Evolutionary conservation across 2,888 invertebrate genomes (phyloP).

Genomic region (Neelides folsomi): DNA sequence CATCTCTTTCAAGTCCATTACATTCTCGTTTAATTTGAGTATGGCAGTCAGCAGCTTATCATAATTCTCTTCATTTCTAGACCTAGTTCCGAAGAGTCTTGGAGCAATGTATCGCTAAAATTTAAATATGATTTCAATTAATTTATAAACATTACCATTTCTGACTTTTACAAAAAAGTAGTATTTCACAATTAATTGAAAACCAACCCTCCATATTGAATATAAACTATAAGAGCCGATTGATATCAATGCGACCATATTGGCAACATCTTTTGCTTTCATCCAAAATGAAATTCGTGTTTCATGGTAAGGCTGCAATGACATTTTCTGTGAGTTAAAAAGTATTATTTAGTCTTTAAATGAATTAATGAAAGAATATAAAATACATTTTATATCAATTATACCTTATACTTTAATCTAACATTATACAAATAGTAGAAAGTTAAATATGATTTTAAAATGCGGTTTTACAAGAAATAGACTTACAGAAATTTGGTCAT

Average conservation of each 20-base stretch:
- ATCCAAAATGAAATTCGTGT: constrained; percentile 34
- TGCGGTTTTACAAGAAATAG: too few relatives aligned
- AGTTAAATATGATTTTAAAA: too few relatives aligned
- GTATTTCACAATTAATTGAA: not conserved
- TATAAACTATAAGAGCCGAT: constrained; percentile 65
- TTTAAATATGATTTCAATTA: constrained; percentile 10
- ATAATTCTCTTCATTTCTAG: constrained; percentile 26
- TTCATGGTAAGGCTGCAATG: constrained; percentile 13
- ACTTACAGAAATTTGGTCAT: constrained; percentile 17
- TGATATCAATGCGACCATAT: constrained; percentile 60
- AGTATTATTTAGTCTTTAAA: too few relatives aligned
- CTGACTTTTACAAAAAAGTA: not conserved
- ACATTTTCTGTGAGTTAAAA: constrained; percentile 5
- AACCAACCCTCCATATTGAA: constrained; percentile 62
- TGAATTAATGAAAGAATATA: too few relatives aligned
- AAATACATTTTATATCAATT: too few relatives aligned
- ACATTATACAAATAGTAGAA: too few relatives aligned
- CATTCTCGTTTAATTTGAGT: constrained; percentile 24
- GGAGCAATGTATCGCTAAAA: constrained; percentile 51
- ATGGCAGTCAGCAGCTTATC: constrained; percentile 26
- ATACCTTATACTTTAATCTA: too few relatives aligned
- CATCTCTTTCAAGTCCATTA: constrained; percentile 27
- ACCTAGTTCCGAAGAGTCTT: constrained; percentile 50
- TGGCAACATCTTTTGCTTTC: constrained; percentile 49
- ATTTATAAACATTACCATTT: not conserved